A percentile compares a stretch with the other conserved stretches of the same genome.
phyloP scores from a whole-genome alignment of 2,888 invertebrate species.

The Cybosia mesomella region DNA sequence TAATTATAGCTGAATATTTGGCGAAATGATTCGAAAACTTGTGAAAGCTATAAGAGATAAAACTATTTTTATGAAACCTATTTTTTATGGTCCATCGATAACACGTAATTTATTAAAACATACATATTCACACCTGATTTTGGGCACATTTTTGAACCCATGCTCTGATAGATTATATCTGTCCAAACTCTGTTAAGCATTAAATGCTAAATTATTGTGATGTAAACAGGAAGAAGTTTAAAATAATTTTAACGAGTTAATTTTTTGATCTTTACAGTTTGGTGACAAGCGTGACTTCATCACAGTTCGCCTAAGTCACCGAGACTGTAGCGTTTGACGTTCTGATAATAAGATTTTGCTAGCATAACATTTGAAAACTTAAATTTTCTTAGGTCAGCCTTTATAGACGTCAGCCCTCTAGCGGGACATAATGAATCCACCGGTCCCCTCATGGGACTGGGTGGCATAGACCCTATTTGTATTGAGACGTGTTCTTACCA shows the following conservation, averaged over 20 bases:
- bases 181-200: slow-evolving; percentile 2
- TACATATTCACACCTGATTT: slow-evolving; percentile 11
- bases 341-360: neutral
- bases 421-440: no score
- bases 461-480: no score
- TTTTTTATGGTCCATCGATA: neutral
- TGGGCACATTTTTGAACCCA: slow-evolving; percentile 10
- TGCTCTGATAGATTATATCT: neutral
- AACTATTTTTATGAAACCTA: neutral
- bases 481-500: neutral
- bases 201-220: slow-evolving; percentile 11
- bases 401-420: no score
- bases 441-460: no score
- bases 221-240: slow-evolving; percentile 8
- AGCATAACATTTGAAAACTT: neutral
- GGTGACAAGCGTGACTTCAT: slow-evolving; percentile 9
- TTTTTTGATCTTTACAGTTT: neutral
- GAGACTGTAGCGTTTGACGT: slow-evolving; percentile 5
- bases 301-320: neutral
- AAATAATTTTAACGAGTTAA: neutral
- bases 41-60: no score
- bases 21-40: neutral
- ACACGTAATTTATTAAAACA: no score
- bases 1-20: neutral
- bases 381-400: neutral